A percentile compares a stretch with the other conserved stretches of the same genome.
Conservation (phyloP, 2,113 vertebrate genomes). For the Tupaia tana region DNA sequence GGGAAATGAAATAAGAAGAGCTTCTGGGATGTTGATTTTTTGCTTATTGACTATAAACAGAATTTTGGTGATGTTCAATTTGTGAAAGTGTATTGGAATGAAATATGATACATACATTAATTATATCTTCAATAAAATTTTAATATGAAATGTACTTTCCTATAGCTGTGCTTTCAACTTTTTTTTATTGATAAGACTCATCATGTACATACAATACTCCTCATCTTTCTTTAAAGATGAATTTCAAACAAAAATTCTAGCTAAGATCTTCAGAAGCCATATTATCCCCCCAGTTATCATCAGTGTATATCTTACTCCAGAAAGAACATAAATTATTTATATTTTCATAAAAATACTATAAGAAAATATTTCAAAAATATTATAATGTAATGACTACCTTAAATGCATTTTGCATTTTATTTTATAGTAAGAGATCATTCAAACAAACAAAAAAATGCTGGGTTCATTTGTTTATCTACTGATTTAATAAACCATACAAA, state of each 20-base stretch:
- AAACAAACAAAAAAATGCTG: constrained; percentile 9
- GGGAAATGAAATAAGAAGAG: neutral
- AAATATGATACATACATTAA: neutral
- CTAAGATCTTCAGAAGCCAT: neutral
- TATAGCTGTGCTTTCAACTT: neutral
- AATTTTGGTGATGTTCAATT: neutral
- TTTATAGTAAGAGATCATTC: constrained; percentile 18
- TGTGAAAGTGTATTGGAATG: neutral
- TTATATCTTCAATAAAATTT: neutral
- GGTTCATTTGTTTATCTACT: neutral
- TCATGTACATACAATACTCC: neutral
- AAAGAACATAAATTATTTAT: neutral
- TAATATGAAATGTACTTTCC: neutral
- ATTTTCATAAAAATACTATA: neutral
- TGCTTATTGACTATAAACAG: neutral
- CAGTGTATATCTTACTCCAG: neutral
- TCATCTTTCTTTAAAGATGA: neutral
- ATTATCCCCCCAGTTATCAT: neutral
- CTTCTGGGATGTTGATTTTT: neutral
- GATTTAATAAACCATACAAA: constrained; percentile 44
- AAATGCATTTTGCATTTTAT: constrained; percentile 37
- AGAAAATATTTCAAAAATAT: neutral
- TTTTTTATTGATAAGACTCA: neutral
- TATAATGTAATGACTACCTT: constrained; percentile 8
- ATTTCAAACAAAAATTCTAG: neutral